These are phyloP conservation scores for Apotomis capreana DNA, from an alignment of 2,888 invertebrate species.

Conservation along the genomic window DNA sequence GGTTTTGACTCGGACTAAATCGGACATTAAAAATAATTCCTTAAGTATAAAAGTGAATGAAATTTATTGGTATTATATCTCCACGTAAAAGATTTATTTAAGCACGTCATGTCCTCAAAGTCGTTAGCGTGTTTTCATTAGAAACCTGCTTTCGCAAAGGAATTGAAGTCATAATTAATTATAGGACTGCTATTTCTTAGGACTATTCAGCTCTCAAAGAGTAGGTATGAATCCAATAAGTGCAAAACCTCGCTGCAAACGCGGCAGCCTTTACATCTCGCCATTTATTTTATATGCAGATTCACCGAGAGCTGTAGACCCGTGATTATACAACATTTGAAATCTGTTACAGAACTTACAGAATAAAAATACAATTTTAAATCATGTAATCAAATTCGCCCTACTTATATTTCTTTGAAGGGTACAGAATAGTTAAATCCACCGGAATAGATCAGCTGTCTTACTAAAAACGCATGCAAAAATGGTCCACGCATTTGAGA, in stretches of 20 bases:
- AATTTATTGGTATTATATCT: neutral
- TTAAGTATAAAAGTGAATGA: too few species aligned
- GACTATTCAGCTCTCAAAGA: slow-evolving; percentile 30
- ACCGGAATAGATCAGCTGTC: too few species aligned
- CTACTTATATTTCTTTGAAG: too few species aligned
- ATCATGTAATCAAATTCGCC: too few species aligned
- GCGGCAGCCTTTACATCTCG: slow-evolving; percentile 50
- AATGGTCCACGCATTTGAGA: too few species aligned
- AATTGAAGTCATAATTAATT: slow-evolving; percentile 37
- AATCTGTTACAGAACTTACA: neutral
- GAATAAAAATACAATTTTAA: neutral
- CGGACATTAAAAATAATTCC: too few species aligned
- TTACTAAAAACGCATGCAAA: too few species aligned
- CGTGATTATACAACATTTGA: slow-evolving; percentile 9
- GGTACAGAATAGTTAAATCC: too few species aligned
- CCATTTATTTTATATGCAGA: slow-evolving; percentile 33
- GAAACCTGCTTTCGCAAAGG: slow-evolving; percentile 19
- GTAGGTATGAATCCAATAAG: slow-evolving; percentile 20
- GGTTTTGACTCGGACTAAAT: too few species aligned
- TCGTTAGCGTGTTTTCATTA: slow-evolving; percentile 1
- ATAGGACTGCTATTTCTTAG: slow-evolving; percentile 28
- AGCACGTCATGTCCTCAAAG: slow-evolving; percentile 6
- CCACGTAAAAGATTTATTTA: neutral
- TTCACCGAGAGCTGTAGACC: slow-evolving; percentile 18
- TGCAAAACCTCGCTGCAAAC: slow-evolving; percentile 52